A percentile compares a stretch with the other conserved stretches of the same genome.
phyloP scores from a whole-genome alignment of 2,797 vertebrate genomes.

The Fundulus diaphanus region DNA sequence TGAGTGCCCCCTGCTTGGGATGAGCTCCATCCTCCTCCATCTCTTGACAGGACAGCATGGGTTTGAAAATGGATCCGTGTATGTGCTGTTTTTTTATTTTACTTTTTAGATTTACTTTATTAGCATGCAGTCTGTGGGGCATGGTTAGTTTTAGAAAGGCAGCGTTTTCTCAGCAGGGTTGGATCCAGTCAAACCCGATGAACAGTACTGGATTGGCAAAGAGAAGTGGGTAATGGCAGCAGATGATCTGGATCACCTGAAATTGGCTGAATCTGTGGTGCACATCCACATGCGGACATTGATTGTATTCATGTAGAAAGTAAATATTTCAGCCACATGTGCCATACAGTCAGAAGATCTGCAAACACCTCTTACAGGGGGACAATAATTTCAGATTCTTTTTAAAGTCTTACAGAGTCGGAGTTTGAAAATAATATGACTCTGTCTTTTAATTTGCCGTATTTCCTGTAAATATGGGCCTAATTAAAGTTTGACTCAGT shows the following conservation, averaged over 20 bases:
- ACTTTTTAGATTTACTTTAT: background rate
- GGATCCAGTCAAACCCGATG: background rate
- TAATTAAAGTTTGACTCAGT: conserved; percentile 9
- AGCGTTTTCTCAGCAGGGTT: background rate
- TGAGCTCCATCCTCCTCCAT: background rate
- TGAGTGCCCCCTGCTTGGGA: background rate
- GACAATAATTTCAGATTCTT: too few relatives aligned
- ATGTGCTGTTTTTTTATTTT: background rate
- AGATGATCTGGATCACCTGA: background rate
- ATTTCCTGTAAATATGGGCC: conserved; percentile 1
- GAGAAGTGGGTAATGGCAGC: background rate
- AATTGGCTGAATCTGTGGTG: background rate
- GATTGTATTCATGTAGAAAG: background rate
- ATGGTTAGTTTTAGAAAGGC: background rate
- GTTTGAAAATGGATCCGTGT: background rate
- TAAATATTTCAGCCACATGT: background rate
- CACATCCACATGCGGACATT: conserved; percentile 6
- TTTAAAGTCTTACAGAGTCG: too few relatives aligned
- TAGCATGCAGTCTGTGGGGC: background rate
- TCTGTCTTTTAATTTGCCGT: conserved; percentile 7
- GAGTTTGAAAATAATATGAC: background rate
- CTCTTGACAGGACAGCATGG: background rate
- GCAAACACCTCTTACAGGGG: too few relatives aligned
- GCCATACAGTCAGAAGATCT: background rate
- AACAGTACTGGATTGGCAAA: background rate